Evolutionary conservation across 1,140 invertebrate genomes (phyloP), one percentile per base, ranked within the genome.

Genomic region (Chionoecetes opilio): DNA sequence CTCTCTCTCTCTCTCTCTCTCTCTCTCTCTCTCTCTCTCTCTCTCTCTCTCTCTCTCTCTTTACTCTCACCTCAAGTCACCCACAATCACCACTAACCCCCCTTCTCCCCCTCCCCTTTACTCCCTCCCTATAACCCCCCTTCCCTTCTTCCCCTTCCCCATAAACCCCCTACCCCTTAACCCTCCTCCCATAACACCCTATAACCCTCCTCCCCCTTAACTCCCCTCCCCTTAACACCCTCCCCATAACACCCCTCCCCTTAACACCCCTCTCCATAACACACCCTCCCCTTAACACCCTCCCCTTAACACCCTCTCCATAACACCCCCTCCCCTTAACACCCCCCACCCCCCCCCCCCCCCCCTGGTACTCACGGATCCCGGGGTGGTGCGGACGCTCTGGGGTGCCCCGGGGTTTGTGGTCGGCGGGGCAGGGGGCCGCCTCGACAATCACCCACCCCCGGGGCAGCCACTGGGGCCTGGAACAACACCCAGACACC

Each of bases 11-110:
- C 63, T 75, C 63, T 75, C 63, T 75, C 63, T 75, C 63, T 75
- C 63, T 75, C 63, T 75, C 63, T 75, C 63, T 75, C 63, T 75
- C 63, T 75, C 63, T 75, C 63, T 75, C 63, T 75, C 63, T 75
- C 63, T 75, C 63, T 75, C 63, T 75, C 63, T 75, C 63, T 75
- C 63, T 75, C 63, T 75, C 63, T 75, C 63, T 75, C 63, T 75
- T 26, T 75, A n/a, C 63, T 75, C 63, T 75, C 63, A n/a, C 63
- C n/a, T 26, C n/a, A 17, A n/a, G 21, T 75, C 63, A n/a, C 63
- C n/a, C 63, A n/a, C 63, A 6, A 11, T n/a, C n/a, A 6, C 63
- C n/a, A 6, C 63, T 75, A 17, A n/a, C 21, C n/a, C n/a, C 21
- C 63, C 21, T 26, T 2, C 21, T 8, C 63, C 8, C 21, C 26